phyloP scores from a whole-genome alignment of 23 tunicate species.

The Ciona savignyi region DNA sequence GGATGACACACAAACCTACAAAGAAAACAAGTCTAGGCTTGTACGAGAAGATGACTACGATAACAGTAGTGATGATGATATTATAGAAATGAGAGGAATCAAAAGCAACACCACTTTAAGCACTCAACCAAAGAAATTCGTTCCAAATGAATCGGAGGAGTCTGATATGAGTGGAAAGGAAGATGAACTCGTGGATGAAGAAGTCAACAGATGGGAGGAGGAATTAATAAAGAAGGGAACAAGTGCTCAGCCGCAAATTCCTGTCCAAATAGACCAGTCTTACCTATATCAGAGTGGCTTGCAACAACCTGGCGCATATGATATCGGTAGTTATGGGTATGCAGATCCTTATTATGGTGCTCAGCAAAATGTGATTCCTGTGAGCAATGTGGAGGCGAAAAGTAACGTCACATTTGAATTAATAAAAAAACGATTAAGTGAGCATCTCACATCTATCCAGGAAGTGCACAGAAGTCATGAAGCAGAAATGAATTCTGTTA shows the following conservation, averaged over 20 bases:
- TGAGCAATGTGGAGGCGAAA: constrained; percentile 22
- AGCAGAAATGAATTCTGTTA: constrained; percentile 31
- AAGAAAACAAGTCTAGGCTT: constrained; percentile 37
- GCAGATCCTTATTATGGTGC: constrained; percentile 1
- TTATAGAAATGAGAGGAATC: constrained; percentile 76
- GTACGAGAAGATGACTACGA: constrained; percentile 71
- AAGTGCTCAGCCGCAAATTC: constrained; percentile 15
- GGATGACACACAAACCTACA: constrained; percentile 51
- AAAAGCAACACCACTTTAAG: constrained; percentile 7
- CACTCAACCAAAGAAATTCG: constrained; percentile 1
- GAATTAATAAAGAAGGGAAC: constrained; percentile 83
- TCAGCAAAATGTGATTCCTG: not conserved
- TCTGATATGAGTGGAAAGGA: constrained; percentile 26
- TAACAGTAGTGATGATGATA: constrained; percentile 58
- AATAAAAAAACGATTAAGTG: constrained; percentile 41
- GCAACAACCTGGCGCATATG: not conserved
- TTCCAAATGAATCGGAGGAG: constrained; percentile 52
- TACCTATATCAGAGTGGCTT: not conserved
- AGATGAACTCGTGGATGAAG: constrained; percentile 50
- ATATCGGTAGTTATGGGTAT: constrained; percentile 7
- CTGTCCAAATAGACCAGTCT: not conserved
- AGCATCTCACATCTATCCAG: constrained; percentile 18
- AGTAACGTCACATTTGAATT: constrained; percentile 19
- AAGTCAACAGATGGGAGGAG: constrained; percentile 87
- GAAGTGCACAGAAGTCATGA: constrained; percentile 18